Evolutionary conservation across 2,113 vertebrate species (phyloP).

Genomic region (Perca flavescens): DNA sequence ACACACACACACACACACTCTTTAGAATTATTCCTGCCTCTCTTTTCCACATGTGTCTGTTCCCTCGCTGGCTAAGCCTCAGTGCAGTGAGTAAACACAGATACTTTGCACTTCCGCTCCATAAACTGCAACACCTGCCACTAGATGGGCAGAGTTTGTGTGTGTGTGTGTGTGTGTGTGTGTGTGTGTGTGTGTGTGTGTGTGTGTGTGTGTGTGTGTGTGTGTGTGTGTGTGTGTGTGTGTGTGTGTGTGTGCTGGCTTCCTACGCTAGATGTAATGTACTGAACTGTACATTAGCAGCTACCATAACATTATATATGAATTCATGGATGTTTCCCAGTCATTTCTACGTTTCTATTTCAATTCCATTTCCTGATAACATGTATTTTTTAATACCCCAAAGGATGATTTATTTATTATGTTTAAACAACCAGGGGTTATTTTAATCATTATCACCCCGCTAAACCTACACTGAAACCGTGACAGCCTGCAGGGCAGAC

Average conservation of each 20-base stretch:
- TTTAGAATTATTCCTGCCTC: slow-evolving; percentile 46
- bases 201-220: slow-evolving; percentile 35
- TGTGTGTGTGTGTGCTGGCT: slow-evolving; percentile 53
- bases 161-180: slow-evolving; percentile 39
- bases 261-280: slow-evolving; percentile 36
- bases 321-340: slow-evolving; percentile 31
- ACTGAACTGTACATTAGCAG: slow-evolving; percentile 45
- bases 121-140: slow-evolving; percentile 80
- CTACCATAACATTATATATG: slow-evolving; percentile 22
- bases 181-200: slow-evolving; percentile 30
- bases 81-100: slow-evolving; percentile 65
- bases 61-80: slow-evolving; percentile 52
- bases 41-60: slow-evolving; percentile 59
- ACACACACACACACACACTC: not conserved
- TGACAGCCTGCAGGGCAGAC: slow-evolving; percentile 50
- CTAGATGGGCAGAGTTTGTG: slow-evolving; percentile 52
- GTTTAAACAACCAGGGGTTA: slow-evolving; percentile 6
- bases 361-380: not conserved
- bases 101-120: slow-evolving; percentile 75
- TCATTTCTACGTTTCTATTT: slow-evolving; percentile 16
- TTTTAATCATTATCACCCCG: slow-evolving; percentile 19
- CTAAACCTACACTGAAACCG: slow-evolving; percentile 8
- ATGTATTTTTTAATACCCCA: not conserved
- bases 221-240: slow-evolving; percentile 36
- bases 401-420: not conserved